Percentiles rank a stretch among this genome's conserved stretches.
phyloP scores from a whole-genome alignment of 2,113 vertebrate species.

The Phylloscopus trochilus region DNA sequence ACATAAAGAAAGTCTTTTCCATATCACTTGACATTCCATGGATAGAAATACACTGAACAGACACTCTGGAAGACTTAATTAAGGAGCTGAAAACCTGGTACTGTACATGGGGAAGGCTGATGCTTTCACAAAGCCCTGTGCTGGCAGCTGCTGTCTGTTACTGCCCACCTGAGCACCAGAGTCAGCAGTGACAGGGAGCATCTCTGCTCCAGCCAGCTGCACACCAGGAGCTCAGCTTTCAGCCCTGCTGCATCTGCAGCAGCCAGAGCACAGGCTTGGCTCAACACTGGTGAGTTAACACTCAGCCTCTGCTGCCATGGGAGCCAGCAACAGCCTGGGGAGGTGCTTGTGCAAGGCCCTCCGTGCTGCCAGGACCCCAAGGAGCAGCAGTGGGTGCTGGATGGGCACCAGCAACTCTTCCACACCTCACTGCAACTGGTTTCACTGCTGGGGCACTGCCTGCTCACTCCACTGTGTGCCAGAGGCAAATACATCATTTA shows the following conservation, averaged over 20 bases:
- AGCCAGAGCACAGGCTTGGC: neutral
- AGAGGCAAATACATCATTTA: constrained; percentile 1
- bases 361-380: neutral
- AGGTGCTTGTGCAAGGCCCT: neutral
- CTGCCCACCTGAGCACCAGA: neutral
- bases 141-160: neutral
- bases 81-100: neutral
- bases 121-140: neutral
- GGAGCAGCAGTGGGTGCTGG: neutral
- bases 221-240: neutral
- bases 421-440: neutral
- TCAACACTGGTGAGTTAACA: accelerated
- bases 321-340: neutral
- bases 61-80: neutral
- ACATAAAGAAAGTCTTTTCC: neutral
- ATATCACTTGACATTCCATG: neutral
- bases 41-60: neutral
- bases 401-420: neutral
- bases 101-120: neutral
- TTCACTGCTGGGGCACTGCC: neutral
- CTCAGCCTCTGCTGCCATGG: neutral
- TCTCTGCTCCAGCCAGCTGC: neutral
- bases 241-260: neutral
- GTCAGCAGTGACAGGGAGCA: neutral
- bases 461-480: neutral